Conservation (phyloP, 1,140 invertebrate species). For the Apolygus lucorum region DNA sequence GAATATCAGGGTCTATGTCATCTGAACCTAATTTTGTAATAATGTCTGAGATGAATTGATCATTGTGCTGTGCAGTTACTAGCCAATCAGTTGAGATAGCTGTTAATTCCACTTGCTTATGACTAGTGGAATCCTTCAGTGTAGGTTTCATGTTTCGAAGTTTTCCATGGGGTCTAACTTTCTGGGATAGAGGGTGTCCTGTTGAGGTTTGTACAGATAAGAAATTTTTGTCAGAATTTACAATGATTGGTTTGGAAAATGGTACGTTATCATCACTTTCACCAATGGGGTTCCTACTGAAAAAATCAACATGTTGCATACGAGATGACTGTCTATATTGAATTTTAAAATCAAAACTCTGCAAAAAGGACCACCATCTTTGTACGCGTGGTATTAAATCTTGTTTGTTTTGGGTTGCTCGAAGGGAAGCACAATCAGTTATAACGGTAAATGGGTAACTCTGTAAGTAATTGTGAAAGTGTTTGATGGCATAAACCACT, state of each 20-base stretch:
- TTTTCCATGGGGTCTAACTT: neutral
- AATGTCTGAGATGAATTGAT: neutral
- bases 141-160: too few species aligned
- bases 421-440: too few species aligned
- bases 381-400: neutral
- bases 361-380: neutral
- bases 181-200: too few species aligned
- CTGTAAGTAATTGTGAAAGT: conserved; percentile 29
- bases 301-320: neutral
- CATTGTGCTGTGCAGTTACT: neutral
- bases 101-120: neutral
- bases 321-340: neutral
- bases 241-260: too few species aligned
- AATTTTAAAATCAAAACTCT: neutral
- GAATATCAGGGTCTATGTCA: neutral
- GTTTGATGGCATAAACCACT: too few species aligned
- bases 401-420: neutral
- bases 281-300: neutral
- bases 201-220: too few species aligned
- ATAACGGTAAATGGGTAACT: conserved; percentile 1
- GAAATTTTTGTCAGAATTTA: too few species aligned
- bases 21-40: neutral
- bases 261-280: neutral
- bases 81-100: neutral
- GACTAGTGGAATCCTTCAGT: neutral